Base-by-base conservation (phyloP, 2,797 vertebrate species). In the Ctenopoma kingsleyae region DNA sequence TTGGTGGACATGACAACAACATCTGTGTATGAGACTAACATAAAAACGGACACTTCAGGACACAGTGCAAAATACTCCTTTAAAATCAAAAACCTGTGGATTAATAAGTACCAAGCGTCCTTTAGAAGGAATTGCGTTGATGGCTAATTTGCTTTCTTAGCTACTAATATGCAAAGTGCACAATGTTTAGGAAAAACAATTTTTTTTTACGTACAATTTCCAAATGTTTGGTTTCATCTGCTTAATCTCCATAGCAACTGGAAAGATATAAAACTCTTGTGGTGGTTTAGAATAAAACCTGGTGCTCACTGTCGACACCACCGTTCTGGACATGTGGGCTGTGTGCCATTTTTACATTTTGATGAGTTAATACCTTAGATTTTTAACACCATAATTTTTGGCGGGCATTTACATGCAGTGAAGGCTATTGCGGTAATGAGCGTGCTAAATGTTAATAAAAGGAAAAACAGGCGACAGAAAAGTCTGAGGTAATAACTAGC, bases 201-300 rank as follows among this genome's bases (percentile, higher is more conserved):
- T 51, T 68, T 72, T 3, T 80, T 63, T 81, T 69, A 78, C 44
- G 67, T 78, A 84, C 44, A 76, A 57, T 80, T 82, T 89, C 83
- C 83, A 89, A 91, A 89, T 81, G 90, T 92, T 93, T 93, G 90
- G 91, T 92, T 93, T 90, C 1, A 44, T 89, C 83, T 86, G 86
- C 71, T 87, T 92, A 93, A 93, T 93, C 92, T 93, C 91, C 38
- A 82, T 73, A 92, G 92, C 90, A 93, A 93, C 89, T 81, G 80
- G 86, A 88, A 87, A 71, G 83, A 85, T 88, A 88, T 79, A 86
- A 77, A 89, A 78, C 51, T 80, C 66, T 86, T 71, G 5, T 12
- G 66, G 60, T 49, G 52, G 56, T 76, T 71, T 47, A 22, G 27
- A 77, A 69, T 61, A 52, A 81, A 81, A 63, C 54, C 55, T 62